Evolutionary conservation across 2,797 vertebrate species (phyloP).

Genomic region (Erithacus rubecula): DNA sequence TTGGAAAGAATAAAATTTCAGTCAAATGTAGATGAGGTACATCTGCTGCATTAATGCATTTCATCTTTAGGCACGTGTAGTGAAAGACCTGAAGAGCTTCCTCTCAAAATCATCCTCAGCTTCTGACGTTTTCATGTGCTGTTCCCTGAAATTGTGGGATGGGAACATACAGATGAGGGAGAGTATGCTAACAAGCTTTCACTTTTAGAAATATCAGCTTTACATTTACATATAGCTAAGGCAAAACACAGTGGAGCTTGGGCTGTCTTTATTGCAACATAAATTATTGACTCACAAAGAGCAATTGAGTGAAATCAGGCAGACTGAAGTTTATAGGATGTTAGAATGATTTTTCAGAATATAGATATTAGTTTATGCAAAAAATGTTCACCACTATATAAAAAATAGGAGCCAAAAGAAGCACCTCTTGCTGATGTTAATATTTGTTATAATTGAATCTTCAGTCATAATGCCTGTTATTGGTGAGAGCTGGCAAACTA

Average conservation of each 20-base stretch:
- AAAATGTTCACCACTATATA: not conserved
- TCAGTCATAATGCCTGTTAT: not conserved
- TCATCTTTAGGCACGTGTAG: conserved; percentile 15
- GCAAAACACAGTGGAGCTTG: not conserved
- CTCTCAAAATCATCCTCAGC: conserved; percentile 51
- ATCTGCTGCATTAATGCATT: conserved; percentile 34
- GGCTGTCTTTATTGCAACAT: not conserved
- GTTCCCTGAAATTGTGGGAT: conserved; percentile 46
- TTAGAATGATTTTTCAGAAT: not conserved
- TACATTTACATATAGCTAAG: not conserved
- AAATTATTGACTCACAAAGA: not conserved
- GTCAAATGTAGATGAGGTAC: conserved; percentile 35
- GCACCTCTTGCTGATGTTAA: not conserved
- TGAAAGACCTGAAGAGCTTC: conserved; percentile 49
- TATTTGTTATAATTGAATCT: not conserved
- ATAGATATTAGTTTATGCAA: not conserved
- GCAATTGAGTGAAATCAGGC: not conserved
- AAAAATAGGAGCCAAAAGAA: not conserved
- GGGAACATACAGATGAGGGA: conserved; percentile 41
- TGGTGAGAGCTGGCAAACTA: not conserved
- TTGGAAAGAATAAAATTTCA: conserved; percentile 43
- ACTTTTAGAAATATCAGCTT: not conserved
- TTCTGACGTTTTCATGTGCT: conserved; percentile 33
- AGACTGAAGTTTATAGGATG: not conserved
- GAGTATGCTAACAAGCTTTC: not conserved